Evolutionary conservation across 2,888 invertebrate genomes (phyloP).

Genomic region (Ormia ochracea): DNA sequence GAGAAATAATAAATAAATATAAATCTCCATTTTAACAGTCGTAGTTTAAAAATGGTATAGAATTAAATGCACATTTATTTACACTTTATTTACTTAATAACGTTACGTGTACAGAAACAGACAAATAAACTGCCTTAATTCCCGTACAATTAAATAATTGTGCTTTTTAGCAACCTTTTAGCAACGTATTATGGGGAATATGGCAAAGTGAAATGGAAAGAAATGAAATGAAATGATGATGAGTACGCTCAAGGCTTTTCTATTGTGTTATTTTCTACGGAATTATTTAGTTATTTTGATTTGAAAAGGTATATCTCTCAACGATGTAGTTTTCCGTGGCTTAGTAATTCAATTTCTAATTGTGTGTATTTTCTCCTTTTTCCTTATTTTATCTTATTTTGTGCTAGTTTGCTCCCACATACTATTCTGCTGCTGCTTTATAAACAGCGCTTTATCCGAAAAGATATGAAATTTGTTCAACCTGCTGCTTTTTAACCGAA

Average conservation of each 20-base stretch:
- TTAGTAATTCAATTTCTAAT: neutral
- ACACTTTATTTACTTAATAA: constrained; percentile 37
- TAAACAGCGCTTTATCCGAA: neutral
- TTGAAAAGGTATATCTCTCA: constrained; percentile 14
- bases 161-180: neutral
- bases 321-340: neutral
- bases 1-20: constrained; percentile 22
- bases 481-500: too few species aligned
- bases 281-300: neutral
- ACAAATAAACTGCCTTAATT: neutral
- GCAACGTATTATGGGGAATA: neutral
- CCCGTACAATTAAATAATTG: neutral
- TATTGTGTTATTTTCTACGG: neutral
- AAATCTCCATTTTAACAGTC: neutral
- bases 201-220: too few species aligned
- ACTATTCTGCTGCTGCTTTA: neutral
- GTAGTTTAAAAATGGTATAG: constrained; percentile 19
- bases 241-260: neutral
- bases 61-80: constrained; percentile 55
- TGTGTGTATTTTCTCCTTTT: neutral
- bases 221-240: neutral
- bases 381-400: too few species aligned
- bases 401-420: neutral
- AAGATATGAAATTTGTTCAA: neutral
- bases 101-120: constrained; percentile 1